Evolutionary conservation across 2,113 vertebrate genomes (phyloP), one percentile per base, ranked within the genome.

Genomic region (Crotalus tigris): DNA sequence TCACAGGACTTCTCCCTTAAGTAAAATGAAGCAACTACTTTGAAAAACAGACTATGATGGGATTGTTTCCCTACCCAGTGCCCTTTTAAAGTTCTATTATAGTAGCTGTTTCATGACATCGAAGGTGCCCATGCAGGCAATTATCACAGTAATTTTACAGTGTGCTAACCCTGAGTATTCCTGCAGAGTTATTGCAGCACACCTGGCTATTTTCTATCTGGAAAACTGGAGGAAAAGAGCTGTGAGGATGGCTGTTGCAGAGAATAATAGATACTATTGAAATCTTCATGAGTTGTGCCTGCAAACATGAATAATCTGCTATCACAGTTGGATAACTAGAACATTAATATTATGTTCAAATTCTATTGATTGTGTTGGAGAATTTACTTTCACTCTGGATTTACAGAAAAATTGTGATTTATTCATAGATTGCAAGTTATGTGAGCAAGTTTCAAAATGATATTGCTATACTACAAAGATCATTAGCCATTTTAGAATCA

Each of bases 361-460:
- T 21, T n/a, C 3, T 86, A 11, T 24, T 44, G 19, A 55, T 49
- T 81, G 81, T 92, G 8, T 39, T 89, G 61, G 33, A 92, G 19
- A 11, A 93, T 96, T 94, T 92, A 92, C 24, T 49, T 57, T 55
- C 33, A 90, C 17, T 9, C 1, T 0, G 0, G n/a, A 26, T 69
- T 58, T 3, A 39, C 29, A 58, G 8, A 24, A 5, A 57, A 92
- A n/a, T 17, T 55, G 24, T 53, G 57, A 94, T 93, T 92, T 93
- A 53, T 97, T 97, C 97, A 86, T 96, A 99, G 99, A 99, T 99
- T 92, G 99, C 99, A 88, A 98, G 99, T 95, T 99, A 98, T 1
- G 99, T 99, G 96, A 99, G 98, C 97, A 99, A 99, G 96, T 98
- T 99, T 0, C 98, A 98, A 81, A 98, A 99, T 17, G 99, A 99